Percentiles rank a stretch among this genome's conserved stretches.
phyloP scores from a whole-genome alignment of 2,797 vertebrate genomes.

The Limosa lapponica region DNA sequence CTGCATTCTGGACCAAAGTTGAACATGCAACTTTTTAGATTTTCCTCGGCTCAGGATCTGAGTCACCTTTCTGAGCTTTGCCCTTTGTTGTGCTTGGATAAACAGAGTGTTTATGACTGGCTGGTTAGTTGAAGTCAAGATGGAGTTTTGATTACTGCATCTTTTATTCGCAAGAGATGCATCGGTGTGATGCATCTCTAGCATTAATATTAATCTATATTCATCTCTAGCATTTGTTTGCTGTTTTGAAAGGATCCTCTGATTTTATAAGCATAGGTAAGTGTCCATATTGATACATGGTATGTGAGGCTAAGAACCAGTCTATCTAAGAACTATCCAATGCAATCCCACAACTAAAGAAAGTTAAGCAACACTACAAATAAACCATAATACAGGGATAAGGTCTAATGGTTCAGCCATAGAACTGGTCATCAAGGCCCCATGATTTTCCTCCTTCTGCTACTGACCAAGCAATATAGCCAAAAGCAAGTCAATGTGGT shows the following conservation, averaged over 20 bases:
- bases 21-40: not conserved
- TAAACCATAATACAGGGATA: not conserved
- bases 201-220: not conserved
- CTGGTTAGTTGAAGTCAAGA: not conserved
- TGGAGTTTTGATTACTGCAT: not conserved
- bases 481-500: not conserved
- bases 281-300: not conserved
- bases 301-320: not conserved
- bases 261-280: not conserved
- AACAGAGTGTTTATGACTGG: not conserved
- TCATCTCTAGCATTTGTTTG: not conserved
- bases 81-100: not conserved
- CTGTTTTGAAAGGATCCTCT: not conserved
- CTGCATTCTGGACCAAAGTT: not conserved
- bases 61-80: not conserved
- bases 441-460: not conserved
- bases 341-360: not conserved
- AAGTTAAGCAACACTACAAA: not conserved
- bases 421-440: not conserved
- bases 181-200: accelerated
- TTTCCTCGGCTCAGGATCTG: not conserved
- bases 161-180: not conserved
- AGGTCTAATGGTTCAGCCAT: not conserved
- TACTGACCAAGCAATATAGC: not conserved
- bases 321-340: accelerated